Evolutionary conservation across 2,797 vertebrate species (phyloP).

Genomic region (Momotus momota): DNA sequence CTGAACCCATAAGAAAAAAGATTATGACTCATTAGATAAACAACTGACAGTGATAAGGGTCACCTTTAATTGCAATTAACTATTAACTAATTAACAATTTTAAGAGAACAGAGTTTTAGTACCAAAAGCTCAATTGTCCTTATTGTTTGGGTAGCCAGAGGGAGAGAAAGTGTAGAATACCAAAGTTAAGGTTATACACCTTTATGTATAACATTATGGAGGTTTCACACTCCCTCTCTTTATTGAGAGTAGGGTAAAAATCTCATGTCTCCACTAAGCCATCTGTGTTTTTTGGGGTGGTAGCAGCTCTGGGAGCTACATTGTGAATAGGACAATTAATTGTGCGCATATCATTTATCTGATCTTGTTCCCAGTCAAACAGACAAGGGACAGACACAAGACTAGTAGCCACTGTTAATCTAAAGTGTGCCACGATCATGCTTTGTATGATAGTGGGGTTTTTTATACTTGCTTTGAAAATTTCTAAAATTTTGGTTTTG

Average conservation of each 20-base stretch:
- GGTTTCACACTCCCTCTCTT: not conserved
- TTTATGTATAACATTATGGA: not conserved
- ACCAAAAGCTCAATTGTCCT: not conserved
- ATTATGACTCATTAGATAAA: not conserved
- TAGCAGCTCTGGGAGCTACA: not conserved
- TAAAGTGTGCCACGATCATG: not conserved
- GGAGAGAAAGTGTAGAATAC: not conserved
- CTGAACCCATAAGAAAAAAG: not conserved
- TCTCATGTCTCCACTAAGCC: not conserved
- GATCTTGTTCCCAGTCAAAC: not conserved
- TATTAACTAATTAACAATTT: not conserved
- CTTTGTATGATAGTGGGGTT: not conserved
- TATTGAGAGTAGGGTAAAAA: not conserved
- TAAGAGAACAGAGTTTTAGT: not conserved
- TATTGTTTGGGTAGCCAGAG: not conserved
- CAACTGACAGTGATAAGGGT: not conserved
- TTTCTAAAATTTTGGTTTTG: not conserved
- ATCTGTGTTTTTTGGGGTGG: not conserved
- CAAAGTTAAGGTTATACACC: not conserved
- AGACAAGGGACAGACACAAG: not conserved
- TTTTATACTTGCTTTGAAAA: not conserved
- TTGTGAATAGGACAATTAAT: not conserved
- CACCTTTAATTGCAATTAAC: constrained; percentile 7
- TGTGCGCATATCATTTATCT: rapidly evolving
- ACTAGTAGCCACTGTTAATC: no score